phyloP scores from a whole-genome alignment of 1,140 invertebrate genomes.

The Trinorchestia longiramus region DNA sequence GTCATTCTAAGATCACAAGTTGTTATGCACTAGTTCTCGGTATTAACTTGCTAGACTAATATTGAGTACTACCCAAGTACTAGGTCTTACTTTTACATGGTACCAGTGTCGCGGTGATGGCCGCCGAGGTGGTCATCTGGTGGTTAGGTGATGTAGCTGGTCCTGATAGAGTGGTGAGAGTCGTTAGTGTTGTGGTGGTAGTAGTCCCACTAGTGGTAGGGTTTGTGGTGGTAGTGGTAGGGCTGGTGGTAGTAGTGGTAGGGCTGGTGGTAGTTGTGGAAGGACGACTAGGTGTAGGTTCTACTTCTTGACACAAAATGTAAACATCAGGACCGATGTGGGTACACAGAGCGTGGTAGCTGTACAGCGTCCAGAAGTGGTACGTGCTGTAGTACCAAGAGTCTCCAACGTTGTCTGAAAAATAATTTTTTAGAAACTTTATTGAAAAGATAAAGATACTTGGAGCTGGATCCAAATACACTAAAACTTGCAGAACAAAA shows the following conservation, averaged over 20 bases:
- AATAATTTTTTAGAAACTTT: no score
- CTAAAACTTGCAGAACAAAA: no score
- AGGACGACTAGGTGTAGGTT: background rate
- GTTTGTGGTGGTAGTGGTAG: background rate
- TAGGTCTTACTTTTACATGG: background rate
- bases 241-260: background rate
- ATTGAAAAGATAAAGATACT: no score
- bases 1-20: background rate
- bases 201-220: background rate
- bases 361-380: slow-evolving; percentile 18
- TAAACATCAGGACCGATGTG: background rate
- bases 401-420: background rate
- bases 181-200: background rate
- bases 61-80: background rate
- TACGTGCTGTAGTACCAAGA: background rate
- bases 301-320: background rate
- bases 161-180: background rate
- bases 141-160: background rate
- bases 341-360: background rate
- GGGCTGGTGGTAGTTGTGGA: background rate
- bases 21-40: background rate
- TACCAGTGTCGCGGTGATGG: background rate
- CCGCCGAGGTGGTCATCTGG: no score
- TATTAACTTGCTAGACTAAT: background rate
- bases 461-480: no score